phyloP scores from a whole-genome alignment of 2,113 vertebrate species.

The Piaya cayana region DNA sequence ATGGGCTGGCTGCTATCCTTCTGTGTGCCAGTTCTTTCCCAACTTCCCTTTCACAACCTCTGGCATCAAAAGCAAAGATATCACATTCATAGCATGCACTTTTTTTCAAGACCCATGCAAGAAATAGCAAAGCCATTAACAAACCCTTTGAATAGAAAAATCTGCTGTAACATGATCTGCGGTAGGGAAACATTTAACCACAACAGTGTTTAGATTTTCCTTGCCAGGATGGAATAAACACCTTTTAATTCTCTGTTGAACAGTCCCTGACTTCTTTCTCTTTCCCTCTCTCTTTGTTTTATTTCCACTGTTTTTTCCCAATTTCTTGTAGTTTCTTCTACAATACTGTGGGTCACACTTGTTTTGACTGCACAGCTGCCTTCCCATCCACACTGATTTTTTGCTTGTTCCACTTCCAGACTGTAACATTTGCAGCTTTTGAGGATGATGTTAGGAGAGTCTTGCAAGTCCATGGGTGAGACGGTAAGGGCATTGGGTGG shows the following conservation, averaged over 20 bases:
- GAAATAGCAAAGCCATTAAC: conserved; percentile 52
- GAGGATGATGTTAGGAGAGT: background rate
- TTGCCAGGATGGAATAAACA: conserved; percentile 41
- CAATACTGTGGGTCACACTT: background rate
- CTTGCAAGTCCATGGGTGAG: background rate
- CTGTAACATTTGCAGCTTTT: background rate
- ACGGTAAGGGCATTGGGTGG: background rate
- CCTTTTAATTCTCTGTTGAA: conserved; percentile 20
- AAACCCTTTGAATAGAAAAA: conserved; percentile 56
- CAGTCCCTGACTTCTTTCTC: background rate
- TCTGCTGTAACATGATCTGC: conserved; percentile 59
- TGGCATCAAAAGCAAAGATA: conserved; percentile 57
- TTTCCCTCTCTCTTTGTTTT: background rate
- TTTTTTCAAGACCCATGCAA: conserved; percentile 37
- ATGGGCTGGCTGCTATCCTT: conserved; percentile 56
- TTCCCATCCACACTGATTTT: background rate
- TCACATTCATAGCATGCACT: background rate
- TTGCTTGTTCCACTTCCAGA: background rate
- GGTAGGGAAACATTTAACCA: conserved; percentile 59
- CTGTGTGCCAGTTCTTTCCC: conserved; percentile 43
- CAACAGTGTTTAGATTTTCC: conserved; percentile 46
- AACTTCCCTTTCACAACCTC: conserved; percentile 59
- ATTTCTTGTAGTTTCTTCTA: background rate
- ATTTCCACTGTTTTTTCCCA: conserved; percentile 18
- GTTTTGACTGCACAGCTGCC: conserved; percentile 43